Base-by-base conservation (phyloP, 1,140 invertebrate species). In the Magallana ariakensis region DNA sequence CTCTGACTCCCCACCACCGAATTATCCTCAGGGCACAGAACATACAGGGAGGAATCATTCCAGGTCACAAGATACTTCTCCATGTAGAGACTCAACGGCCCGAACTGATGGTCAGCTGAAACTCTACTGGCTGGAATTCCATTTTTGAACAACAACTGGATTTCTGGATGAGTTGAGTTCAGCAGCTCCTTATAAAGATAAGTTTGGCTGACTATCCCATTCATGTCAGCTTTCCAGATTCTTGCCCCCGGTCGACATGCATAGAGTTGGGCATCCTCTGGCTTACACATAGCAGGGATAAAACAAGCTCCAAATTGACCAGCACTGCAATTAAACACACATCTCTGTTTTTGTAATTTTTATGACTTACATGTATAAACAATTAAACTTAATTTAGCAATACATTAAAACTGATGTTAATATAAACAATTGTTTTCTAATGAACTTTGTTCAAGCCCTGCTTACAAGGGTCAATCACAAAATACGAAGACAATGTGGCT, bases 121-220 rank as follows among this genome's bases (percentile, higher is more conserved):
- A 82, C 33, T 16, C 81, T 57, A 46, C 83, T 88, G 33, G 75
- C 55, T 13, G 80, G 70, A 26, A 55, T 70, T 7, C 58, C 83
- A 55, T 88, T 19, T 26, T 85, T 89, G 56, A 62, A 81, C 19
- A 92, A 83, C 6, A 94, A 66, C 7, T 88, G 89, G 55, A 94
- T 91, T 54, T 92, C 87, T 11, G 75, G 83, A 19, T 90, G 85
- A 10, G 84, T 58, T 1, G 87, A 54, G 19, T 84, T 96, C 95
- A 91, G 96, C 95, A 89, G 95, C 95, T 90, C 97, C 95, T 97
- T 97, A 92, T 98, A 98, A 15, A 98, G 96, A 54, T 97, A 94
- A 1, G 97, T 98, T 95, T 97, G 96, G n/a, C 96, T 93, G n/a
- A 98, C 97, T 91, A 96, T 96, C 9, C 97, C 97, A 87, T 95